Percentiles rank a stretch among this genome's conserved stretches.
These are phyloP conservation scores for Engystomops pustulosus DNA, from an alignment of 2,113 vertebrate species.

Conservation along the genomic window DNA sequence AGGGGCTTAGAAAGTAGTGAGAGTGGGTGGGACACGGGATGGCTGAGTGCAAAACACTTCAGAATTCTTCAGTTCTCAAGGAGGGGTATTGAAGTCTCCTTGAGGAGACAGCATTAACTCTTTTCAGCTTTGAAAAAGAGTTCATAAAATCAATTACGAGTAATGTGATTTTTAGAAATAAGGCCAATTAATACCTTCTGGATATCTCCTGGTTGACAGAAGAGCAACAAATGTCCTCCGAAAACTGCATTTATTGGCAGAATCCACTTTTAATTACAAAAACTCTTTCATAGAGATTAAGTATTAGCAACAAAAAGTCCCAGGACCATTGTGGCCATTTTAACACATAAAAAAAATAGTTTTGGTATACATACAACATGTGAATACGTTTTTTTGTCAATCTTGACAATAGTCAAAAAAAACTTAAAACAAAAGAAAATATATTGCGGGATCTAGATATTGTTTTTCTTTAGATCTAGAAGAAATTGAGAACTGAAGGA, in stretches of 20 bases:
- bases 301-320: too few relatives aligned
- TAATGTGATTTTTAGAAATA: neutral
- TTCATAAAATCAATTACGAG: conserved; percentile 38
- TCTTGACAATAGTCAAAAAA: too few relatives aligned
- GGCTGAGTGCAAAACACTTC: conserved; percentile 28
- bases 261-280: neutral
- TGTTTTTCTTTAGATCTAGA: too few relatives aligned
- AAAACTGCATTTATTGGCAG: neutral
- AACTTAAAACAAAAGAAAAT: too few relatives aligned
- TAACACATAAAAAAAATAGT: too few relatives aligned
- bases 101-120: conserved; percentile 2
- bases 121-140: neutral
- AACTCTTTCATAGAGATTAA: too few relatives aligned
- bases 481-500: too few relatives aligned
- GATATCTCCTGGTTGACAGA: neutral
- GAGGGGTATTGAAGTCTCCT: conserved; percentile 19
- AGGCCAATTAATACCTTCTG: neutral
- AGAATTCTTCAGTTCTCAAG: conserved; percentile 19
- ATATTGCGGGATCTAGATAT: too few relatives aligned
- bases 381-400: too few relatives aligned
- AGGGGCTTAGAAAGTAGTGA: conserved; percentile 45
- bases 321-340: too few relatives aligned
- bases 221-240: neutral
- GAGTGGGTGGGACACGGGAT: conserved; percentile 35
- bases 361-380: too few relatives aligned